A percentile compares a stretch with the other conserved stretches of the same genome.
These are phyloP conservation scores for Elymnias hypermnestra DNA, from an alignment of 1,140 invertebrate genomes.

Conservation along the genomic window DNA sequence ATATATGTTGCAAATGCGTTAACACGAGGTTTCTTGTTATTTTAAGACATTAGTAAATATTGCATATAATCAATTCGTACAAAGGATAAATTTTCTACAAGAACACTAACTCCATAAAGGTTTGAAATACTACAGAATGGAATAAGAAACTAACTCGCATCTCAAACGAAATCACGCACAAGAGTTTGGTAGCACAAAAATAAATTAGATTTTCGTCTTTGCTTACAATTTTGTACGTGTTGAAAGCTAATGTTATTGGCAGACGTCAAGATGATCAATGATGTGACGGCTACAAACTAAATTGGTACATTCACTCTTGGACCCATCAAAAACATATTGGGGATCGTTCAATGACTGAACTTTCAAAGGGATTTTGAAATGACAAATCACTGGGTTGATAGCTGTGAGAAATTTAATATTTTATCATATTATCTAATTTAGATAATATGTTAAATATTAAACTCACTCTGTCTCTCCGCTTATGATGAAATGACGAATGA, in stretches of 20 bases:
- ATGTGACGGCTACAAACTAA: constrained; percentile 19
- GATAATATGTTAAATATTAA: no score
- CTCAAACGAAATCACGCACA: background rate
- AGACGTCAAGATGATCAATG: constrained; percentile 52
- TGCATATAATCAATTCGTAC: no score
- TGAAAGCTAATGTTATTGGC: constrained; percentile 54
- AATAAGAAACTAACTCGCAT: background rate
- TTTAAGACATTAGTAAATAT: no score
- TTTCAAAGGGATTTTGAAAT: constrained; percentile 23
- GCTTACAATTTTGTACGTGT: constrained; percentile 37
- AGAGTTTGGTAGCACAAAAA: constrained; percentile 6
- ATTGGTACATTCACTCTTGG: constrained; percentile 18
- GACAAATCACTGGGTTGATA: constrained; percentile 25
- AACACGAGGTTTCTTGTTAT: no score
- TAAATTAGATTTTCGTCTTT: constrained; percentile 32
- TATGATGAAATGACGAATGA: no score
- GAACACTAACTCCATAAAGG: no score
- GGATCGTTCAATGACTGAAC: constrained; percentile 29
- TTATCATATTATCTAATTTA: no score
- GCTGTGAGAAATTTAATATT: no score
- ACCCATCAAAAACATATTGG: constrained; percentile 30
- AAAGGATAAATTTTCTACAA: no score
- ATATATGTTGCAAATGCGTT: no score
- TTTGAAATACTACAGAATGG: no score
- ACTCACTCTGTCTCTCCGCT: no score